Base-by-base conservation (phyloP, 2,113 vertebrate species). In the Cromileptes altivelis region DNA sequence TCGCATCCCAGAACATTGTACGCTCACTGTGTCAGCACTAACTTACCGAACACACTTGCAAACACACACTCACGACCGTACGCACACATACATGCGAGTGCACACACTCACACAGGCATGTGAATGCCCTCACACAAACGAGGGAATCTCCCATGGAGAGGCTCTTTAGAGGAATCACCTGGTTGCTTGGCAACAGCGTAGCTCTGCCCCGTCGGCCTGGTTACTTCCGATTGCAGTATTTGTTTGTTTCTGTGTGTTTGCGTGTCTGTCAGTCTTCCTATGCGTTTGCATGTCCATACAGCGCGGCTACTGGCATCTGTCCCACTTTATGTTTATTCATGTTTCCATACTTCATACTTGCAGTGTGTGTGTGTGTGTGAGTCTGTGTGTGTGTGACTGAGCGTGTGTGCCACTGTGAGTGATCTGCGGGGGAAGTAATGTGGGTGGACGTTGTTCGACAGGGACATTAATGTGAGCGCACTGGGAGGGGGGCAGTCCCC, bases 141-240 rank as follows among this genome's bases (percentile, higher is more conserved):
- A 90, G 92, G 93, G 93, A 91, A 94, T 93, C 94, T 95, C 94
- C 92, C 91, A 91, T 82, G 89, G 92, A 93, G 92, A 87, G 87
- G 85, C 86, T 92, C 89, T 93, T 93, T 87, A 82, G 89, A 94
- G 94, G 94, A 96, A 95, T 87, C 89, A 92, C 92, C 92, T 89
- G 86, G 95, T 97, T 96, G 90, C 95, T 82, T 92, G 89, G 96
- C 93, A 96, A 96, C 96, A 94, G 93, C 63, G 82, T 89, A 91
- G 89, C 88, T 84, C 89, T 91, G 89, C 91, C 89, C 90, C 60
- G 70, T 75, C 70, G 82, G 90, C 91, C 88, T 64, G 57, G 62
- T 90, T 90, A 90, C 91, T 93, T 94, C 91, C 84, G 80, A 89
- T 89, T 72, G 82, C 52, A 61, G 67, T 67, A 30, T 82, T 75